Conservation (phyloP, 2,797 vertebrate genomes). For the Acanthornis magna region DNA sequence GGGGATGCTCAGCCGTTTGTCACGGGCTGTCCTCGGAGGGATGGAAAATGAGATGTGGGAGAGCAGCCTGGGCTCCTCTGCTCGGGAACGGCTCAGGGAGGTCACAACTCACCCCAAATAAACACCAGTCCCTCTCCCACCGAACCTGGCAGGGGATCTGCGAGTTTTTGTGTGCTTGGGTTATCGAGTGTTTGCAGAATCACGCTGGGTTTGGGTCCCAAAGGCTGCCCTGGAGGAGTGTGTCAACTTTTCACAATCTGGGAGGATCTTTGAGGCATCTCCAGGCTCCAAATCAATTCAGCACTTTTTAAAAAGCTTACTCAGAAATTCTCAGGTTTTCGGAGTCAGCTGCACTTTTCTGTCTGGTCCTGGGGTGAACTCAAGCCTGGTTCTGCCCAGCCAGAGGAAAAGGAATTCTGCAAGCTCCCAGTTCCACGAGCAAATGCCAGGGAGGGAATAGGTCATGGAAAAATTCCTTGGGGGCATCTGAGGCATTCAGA, state of each 20-base stretch:
- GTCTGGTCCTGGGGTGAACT: background rate
- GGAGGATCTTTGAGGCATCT: background rate
- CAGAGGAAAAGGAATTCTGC: background rate
- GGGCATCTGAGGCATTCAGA: background rate
- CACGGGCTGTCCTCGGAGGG: background rate
- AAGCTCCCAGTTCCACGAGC: background rate
- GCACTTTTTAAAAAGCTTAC: background rate
- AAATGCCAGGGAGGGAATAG: background rate
- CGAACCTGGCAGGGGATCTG: background rate
- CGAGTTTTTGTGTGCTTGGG: background rate
- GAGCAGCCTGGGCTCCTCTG: background rate
- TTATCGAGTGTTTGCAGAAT: background rate
- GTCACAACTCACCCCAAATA: background rate
- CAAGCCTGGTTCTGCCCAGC: background rate
- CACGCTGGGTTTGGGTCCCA: fast-evolving
- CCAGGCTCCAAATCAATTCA: background rate
- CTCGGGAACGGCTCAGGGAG: background rate
- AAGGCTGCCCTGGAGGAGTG: fast-evolving
- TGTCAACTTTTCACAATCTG: background rate
- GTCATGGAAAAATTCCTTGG: background rate
- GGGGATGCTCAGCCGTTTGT: conserved; percentile 13
- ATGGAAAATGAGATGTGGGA: background rate
- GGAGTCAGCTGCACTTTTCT: background rate
- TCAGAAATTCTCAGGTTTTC: background rate
- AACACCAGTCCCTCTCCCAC: background rate